Base-by-base conservation (phyloP, 2,797 vertebrate genomes). In the Buphagus erythrorhynchus region DNA sequence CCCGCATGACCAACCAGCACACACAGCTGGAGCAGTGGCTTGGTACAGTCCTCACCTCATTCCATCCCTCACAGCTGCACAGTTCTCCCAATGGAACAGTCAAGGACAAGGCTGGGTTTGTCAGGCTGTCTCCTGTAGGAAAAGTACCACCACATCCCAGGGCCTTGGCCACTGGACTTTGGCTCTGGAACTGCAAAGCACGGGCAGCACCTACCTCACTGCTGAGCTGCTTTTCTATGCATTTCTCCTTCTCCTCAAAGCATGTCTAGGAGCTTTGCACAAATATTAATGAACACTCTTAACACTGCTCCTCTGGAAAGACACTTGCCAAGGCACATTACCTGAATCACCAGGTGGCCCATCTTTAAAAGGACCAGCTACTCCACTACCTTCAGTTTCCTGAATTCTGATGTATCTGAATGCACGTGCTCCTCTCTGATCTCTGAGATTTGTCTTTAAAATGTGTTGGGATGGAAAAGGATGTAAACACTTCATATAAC, bases 81-180 rank as follows among this genome's bases (percentile, higher is more conserved):
- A 18, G 13, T 0, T n/a, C 54, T 59, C 36, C 67, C 11, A 0
- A 0, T 0, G 4, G 9, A 48, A 42, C 18, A 35, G 69, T 43
- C 2, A 1, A 10, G n/a, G 65, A n/a, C 40, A 55, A 28, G 79
- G 59, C 0, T 16, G 49, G 58, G 16, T 17, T n/a, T 13, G 26
- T 21, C 16, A 59, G 43, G 51, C 2, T 40, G 54, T 33, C 26
- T 40, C 62, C 58, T 29, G 43, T 42, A 36, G 18, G 48, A 51
- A 29, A 63, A 63, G 58, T 6, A 28, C 5, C 58, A 13, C 2
- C 18, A 0, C 0, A 3, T 33, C 35, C 28, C 6, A 16, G 9
- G 43, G 43, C 55, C 24, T 17, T 3, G 15, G 55, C 9, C 71
- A 68, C 15, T 0, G 0, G 26, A 13, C 29, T 25, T 19, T 1